Evolutionary conservation across 1,140 invertebrate genomes (phyloP).

Genomic region (Polypedilum vanderplanki): DNA sequence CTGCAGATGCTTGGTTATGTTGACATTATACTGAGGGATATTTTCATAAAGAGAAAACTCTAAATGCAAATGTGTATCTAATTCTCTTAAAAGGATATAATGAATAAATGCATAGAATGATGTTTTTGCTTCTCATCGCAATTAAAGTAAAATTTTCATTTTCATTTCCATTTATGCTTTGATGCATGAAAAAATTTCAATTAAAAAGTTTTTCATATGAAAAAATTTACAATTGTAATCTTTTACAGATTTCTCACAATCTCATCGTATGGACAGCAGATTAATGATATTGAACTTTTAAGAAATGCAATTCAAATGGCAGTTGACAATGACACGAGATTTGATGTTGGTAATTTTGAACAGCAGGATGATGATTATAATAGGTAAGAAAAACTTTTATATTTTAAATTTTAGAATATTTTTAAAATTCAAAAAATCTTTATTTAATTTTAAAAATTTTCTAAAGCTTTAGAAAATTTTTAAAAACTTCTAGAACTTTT

Average conservation of each 20-base stretch:
- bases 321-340: background rate
- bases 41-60: background rate
- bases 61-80: background rate
- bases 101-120: background rate
- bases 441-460: too few species aligned
- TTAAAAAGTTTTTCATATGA: background rate
- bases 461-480: too few species aligned
- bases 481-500: too few species aligned
- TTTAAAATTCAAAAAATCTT: too few species aligned
- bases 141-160: background rate
- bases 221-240: background rate
- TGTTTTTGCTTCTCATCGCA: background rate
- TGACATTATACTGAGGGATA: background rate
- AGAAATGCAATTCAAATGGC: slow-evolving; percentile 9
- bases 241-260: slow-evolving; percentile 3
- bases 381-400: background rate
- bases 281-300: slow-evolving; percentile 15
- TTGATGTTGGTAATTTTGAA: background rate
- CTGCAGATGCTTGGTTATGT: background rate
- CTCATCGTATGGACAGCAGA: background rate
- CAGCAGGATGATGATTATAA: slow-evolving; percentile 21
- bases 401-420: background rate
- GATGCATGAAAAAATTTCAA: background rate
- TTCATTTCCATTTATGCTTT: background rate
- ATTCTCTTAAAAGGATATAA: slow-evolving; percentile 6